Evolutionary conservation across 2,113 vertebrate species (phyloP).

Genomic region (Apteryx mantelli): DNA sequence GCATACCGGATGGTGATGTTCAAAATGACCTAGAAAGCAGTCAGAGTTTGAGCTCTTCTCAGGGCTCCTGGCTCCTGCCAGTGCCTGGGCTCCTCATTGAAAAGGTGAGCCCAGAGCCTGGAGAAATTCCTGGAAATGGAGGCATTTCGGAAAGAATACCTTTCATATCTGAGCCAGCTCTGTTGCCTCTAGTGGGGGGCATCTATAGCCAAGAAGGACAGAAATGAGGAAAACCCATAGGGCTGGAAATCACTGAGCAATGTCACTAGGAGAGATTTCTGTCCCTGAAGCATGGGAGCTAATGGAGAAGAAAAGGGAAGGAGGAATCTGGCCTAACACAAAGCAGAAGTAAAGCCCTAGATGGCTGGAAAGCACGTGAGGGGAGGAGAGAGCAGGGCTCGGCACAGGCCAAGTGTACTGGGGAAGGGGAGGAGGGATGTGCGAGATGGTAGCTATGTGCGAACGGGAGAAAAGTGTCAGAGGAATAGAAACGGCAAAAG

Average conservation of each 20-base stretch:
- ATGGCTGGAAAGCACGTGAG: not conserved
- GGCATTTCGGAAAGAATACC: not conserved
- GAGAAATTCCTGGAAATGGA: not conserved
- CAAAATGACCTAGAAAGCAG: not conserved
- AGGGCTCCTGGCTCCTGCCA: not conserved
- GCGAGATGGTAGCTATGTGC: not conserved
- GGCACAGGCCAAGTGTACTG: not conserved
- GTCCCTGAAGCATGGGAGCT: not conserved
- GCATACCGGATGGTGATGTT: not conserved
- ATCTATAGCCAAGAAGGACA: not conserved
- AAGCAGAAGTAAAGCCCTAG: not conserved
- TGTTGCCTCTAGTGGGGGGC: not conserved
- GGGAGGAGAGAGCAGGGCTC: not conserved
- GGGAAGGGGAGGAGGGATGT: fast-evolving
- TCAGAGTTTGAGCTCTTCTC: not conserved
- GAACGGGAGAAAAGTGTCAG: not conserved
- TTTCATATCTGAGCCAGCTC: not conserved
- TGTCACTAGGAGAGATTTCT: not conserved
- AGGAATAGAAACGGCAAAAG: not conserved
- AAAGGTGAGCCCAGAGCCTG: not conserved
- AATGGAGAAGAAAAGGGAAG: not conserved
- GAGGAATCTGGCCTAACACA: not conserved
- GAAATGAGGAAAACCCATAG: not conserved
- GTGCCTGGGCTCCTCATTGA: not conserved
- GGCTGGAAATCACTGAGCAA: not conserved